Conservation (phyloP, 2,888 invertebrate genomes). For the Monoplex corrugatus region DNA sequence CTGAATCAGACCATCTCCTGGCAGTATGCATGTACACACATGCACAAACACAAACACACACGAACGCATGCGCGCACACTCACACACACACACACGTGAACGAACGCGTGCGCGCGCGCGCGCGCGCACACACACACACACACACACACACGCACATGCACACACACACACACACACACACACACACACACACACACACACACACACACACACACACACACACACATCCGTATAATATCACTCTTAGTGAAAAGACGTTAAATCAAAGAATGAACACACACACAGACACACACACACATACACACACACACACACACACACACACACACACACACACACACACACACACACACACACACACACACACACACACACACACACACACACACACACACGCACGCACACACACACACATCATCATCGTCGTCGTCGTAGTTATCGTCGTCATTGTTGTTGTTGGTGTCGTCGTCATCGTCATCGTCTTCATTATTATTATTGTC, state of each 20-base stretch:
- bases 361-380: neutral
- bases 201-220: conserved; percentile 17
- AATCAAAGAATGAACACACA: too few species aligned
- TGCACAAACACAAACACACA: conserved; percentile 6
- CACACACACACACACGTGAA: neutral
- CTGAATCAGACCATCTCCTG: conserved; percentile 16
- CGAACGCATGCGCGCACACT: neutral
- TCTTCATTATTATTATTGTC: too few species aligned
- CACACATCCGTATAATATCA: neutral
- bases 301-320: conserved; percentile 32
- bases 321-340: conserved; percentile 45
- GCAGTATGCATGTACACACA: too few species aligned
- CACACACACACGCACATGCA: conserved; percentile 34
- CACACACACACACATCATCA: too few species aligned
- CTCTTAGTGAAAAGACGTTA: too few species aligned
- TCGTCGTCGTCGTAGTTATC: too few species aligned
- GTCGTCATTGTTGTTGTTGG: too few species aligned
- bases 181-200: neutral
- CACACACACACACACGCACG: too few species aligned
- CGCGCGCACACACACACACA: neutral
- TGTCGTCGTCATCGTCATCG: too few species aligned
- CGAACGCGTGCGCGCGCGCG: neutral
- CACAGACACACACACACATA: neutral
- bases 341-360: conserved; percentile 44
- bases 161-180: neutral